phyloP scores from a whole-genome alignment of 2,797 vertebrate genomes.

The Pseudopleuronectes americanus region DNA sequence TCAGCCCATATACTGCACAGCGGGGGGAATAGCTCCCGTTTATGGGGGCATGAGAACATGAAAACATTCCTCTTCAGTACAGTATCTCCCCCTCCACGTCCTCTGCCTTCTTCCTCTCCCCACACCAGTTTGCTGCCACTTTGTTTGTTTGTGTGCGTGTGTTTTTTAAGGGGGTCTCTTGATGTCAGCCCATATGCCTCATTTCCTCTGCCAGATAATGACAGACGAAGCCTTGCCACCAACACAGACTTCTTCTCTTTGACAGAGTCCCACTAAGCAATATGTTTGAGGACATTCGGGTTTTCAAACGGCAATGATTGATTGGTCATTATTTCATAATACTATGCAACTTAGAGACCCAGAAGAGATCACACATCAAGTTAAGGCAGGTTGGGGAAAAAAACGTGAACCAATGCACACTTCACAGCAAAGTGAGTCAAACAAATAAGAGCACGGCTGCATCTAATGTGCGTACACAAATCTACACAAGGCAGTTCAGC shows the following conservation, averaged over 20 bases:
- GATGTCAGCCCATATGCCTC: slow-evolving; percentile 57
- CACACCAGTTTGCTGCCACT: slow-evolving; percentile 62
- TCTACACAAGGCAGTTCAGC: slow-evolving; percentile 60
- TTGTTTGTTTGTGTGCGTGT: slow-evolving; percentile 75
- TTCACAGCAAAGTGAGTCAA: slow-evolving; percentile 34
- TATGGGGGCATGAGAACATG: slow-evolving; percentile 62
- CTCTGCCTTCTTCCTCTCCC: neutral
- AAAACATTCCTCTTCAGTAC: slow-evolving; percentile 67
- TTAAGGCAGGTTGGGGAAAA: neutral
- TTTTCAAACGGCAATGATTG: slow-evolving; percentile 6
- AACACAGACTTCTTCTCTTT: neutral
- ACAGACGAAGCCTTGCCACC: slow-evolving; percentile 40
- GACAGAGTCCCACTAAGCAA: slow-evolving; percentile 12
- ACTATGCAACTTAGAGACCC: neutral
- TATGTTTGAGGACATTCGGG: neutral
- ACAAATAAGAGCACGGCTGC: slow-evolving; percentile 43
- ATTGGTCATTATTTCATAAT: slow-evolving; percentile 6
- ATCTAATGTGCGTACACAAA: slow-evolving; percentile 53
- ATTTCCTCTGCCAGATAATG: slow-evolving; percentile 59
- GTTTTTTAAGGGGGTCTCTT: slow-evolving; percentile 67
- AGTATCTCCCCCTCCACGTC: slow-evolving; percentile 20
- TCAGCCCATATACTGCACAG: slow-evolving; percentile 61
- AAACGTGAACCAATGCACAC: neutral
- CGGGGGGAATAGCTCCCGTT: slow-evolving; percentile 59
- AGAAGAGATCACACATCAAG: neutral